Conservation (phyloP, 2,113 vertebrate genomes). For the Phaethornis superciliosus region DNA sequence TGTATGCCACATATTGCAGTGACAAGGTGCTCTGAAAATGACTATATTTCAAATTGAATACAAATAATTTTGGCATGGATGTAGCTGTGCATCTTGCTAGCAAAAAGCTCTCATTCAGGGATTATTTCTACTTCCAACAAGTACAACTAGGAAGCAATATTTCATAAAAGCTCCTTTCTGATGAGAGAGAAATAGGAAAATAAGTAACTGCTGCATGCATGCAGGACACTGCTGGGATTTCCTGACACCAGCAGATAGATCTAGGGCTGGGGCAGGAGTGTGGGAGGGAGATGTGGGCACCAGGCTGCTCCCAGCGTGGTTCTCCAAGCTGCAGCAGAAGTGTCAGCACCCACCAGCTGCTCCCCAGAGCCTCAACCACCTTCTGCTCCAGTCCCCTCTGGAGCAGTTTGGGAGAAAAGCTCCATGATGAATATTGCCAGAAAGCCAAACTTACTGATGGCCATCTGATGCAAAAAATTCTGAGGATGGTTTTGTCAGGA, state of each 20-base stretch:
- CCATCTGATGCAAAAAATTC: neutral
- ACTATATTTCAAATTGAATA: neutral
- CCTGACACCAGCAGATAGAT: neutral
- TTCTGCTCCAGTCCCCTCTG: neutral
- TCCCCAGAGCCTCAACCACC: neutral
- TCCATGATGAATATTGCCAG: neutral
- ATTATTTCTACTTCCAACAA: neutral
- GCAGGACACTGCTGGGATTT: accelerated
- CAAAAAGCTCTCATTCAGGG: neutral
- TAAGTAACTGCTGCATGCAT: neutral
- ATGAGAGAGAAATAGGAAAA: neutral
- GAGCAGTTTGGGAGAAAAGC: neutral
- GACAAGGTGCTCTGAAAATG: neutral
- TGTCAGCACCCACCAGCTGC: neutral
- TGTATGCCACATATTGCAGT: accelerated
- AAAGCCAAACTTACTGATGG: accelerated
- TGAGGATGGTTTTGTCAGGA: neutral
- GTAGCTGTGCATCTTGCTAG: neutral
- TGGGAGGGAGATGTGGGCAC: neutral
- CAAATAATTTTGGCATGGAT: neutral
- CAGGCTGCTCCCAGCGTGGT: neutral
- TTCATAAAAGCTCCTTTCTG: neutral
- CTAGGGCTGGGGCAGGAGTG: neutral
- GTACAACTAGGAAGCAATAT: neutral
- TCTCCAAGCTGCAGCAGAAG: neutral